These are phyloP conservation scores for Lepus oiostolus DNA, from an alignment of 2,797 vertebrate species.

Conservation along the genomic window DNA sequence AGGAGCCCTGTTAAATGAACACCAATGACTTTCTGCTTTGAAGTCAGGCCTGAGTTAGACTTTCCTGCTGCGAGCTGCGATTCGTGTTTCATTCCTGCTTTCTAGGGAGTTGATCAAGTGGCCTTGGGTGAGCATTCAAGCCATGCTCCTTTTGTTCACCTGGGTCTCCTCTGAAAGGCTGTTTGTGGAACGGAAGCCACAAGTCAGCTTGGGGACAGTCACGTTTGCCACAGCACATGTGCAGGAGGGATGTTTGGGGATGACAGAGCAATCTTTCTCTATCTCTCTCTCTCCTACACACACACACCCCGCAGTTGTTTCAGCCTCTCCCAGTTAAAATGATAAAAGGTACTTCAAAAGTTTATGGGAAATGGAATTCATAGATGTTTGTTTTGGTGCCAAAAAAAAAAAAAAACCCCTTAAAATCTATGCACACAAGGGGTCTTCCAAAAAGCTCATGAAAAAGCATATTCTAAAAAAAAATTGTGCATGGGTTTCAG, in stretches of 20 bases:
- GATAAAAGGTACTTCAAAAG: too few species aligned
- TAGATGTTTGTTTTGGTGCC: too few species aligned
- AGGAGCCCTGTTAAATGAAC: not conserved
- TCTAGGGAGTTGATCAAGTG: not conserved
- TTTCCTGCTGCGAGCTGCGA: not conserved
- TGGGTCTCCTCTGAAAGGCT: conserved; percentile 8
- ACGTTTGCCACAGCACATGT: not conserved
- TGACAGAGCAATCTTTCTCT: not conserved
- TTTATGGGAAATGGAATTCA: too few species aligned
- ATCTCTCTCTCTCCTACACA: not conserved
- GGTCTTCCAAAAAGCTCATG: too few species aligned
- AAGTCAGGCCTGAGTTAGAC: not conserved
- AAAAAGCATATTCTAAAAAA: too few species aligned
- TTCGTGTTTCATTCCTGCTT: not conserved
- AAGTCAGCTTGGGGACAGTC: not conserved
- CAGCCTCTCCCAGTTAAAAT: not conserved
- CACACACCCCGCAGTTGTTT: not conserved
- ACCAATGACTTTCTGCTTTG: not conserved
- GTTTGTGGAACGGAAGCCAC: not conserved
- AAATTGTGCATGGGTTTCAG: too few species aligned
- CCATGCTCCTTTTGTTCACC: not conserved
- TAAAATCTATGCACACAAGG: too few species aligned
- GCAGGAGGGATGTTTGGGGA: not conserved
- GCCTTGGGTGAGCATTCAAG: not conserved
- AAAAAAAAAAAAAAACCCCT: too few species aligned